Base-by-base conservation (phyloP, 1,140 invertebrate genomes). In the Plectrocnemia conspersa region DNA sequence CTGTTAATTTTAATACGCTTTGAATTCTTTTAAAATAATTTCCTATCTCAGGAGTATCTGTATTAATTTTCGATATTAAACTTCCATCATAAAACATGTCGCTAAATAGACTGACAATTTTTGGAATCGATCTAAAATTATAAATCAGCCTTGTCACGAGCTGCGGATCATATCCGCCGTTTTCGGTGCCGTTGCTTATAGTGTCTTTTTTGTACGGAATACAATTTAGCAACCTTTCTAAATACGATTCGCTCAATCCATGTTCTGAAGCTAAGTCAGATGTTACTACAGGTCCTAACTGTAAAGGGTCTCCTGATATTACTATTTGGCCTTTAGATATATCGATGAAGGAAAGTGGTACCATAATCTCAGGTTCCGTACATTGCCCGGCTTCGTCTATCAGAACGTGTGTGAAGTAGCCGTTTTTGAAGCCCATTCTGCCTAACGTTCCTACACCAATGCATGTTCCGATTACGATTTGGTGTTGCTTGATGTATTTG, bases 351-450 rank as follows among this genome's bases (percentile, higher is more conserved):
- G 74, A 71, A 22, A 92, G 67, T 1, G 91, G 83, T 61, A 93
- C 81, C 72, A 95, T 75, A 33, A 85, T 81, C 72, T 97, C 93
- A 6, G 92, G 86, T 73, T 97, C 93, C 2, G 82, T 90, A 3
- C 87, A 84, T 67, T 96, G 91, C 0, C 92, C 93, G 38, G 90
- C 88, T 76, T 97, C 93, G 68, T 97, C 93, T 38, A 96, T 75
- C 42, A 96, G 79, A 0, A 92, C 74, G 66, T 96, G 91, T 2
- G 88, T 89, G 65, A 94, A 94, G 73, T 93, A 88, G 9, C 83
- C 84, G 46, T 69, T 61, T 0, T 80, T 79, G 44, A 91, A 79
- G 3, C 72, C 81, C 75, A 80, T 78, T 29, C 77, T 78, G 55
- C 84, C 79, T 2, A 96, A 68, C 24, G 77, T 68, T 1, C 89